These are phyloP conservation scores for Apomyelois bistriatella DNA, from an alignment of 2,888 invertebrate species.

Conservation along the genomic window DNA sequence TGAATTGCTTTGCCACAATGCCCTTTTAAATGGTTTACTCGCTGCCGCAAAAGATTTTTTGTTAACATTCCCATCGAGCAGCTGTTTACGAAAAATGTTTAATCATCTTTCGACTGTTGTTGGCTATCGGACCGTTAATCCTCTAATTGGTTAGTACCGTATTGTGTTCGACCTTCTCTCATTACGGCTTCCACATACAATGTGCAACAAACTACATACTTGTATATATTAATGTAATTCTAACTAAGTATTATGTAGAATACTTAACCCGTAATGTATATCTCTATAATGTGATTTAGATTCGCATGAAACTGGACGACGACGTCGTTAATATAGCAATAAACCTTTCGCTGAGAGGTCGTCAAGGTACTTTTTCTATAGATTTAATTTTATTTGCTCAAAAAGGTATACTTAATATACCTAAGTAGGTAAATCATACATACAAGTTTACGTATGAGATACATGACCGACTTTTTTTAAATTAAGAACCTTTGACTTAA, in stretches of 20 bases:
- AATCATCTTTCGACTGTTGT: slow-evolving; percentile 31
- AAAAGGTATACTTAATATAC: too few species aligned
- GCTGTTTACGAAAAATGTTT: slow-evolving; percentile 44
- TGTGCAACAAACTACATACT: slow-evolving; percentile 22
- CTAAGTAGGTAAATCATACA: too few species aligned
- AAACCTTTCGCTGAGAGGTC: too few species aligned
- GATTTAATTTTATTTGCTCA: too few species aligned
- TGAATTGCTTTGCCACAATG: slow-evolving; percentile 43
- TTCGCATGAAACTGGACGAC: too few species aligned
- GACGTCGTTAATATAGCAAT: too few species aligned
- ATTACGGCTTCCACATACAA: slow-evolving; percentile 53
- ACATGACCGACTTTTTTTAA: too few species aligned
- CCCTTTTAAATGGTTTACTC: slow-evolving; percentile 39
- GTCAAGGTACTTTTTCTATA: too few species aligned
- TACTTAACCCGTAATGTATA: not conserved
- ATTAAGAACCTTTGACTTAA: too few species aligned
- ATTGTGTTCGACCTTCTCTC: slow-evolving; percentile 55
- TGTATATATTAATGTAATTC: slow-evolving; percentile 13
- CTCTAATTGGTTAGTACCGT: slow-evolving; percentile 42
- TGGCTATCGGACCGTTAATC: slow-evolving; percentile 43
- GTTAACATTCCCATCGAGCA: slow-evolving; percentile 28
- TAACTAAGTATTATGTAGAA: not conserved
- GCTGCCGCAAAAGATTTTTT: slow-evolving; percentile 28
- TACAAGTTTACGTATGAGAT: too few species aligned
- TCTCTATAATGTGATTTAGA: too few species aligned